Conservation (phyloP, 2,888 invertebrate species). For the Ferdinandea cuprea region DNA sequence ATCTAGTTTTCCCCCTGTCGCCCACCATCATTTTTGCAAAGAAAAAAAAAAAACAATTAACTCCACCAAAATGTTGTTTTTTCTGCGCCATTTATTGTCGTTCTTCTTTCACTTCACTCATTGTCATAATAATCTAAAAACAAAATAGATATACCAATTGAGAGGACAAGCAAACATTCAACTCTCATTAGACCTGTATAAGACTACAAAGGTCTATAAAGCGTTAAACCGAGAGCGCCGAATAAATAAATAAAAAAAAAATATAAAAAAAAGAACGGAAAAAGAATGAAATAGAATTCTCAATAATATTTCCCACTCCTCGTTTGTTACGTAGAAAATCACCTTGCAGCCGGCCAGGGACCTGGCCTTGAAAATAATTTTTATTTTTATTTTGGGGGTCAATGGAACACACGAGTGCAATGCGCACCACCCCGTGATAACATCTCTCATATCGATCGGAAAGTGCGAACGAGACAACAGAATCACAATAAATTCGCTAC, state of each 20-base stretch:
- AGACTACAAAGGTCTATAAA: too few relatives aligned
- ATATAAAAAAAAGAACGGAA: background rate
- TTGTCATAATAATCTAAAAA: constrained; percentile 6
- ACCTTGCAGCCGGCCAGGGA: constrained; percentile 71
- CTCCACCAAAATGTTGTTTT: constrained; percentile 59
- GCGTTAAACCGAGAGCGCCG: constrained; percentile 9
- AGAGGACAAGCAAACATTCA: constrained; percentile 21
- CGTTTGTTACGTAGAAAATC: constrained; percentile 59
- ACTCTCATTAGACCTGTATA: background rate
- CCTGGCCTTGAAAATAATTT: constrained; percentile 63
- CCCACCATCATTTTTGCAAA: constrained; percentile 27
- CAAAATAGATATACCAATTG: constrained; percentile 13
- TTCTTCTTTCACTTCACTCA: constrained; percentile 1
- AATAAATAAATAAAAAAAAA: constrained; percentile 56
- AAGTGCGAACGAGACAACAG: constrained; percentile 24
- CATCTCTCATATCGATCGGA: constrained; percentile 41
- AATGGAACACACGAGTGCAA: constrained; percentile 72
- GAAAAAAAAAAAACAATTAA: constrained; percentile 62
- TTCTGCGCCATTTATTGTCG: constrained; percentile 33
- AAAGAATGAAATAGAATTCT: constrained; percentile 59
- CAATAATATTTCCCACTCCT: constrained; percentile 62
- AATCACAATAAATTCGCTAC: constrained; percentile 3
- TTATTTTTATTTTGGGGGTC: constrained; percentile 60
- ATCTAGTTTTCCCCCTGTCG: background rate
- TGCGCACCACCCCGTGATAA: constrained; percentile 60